Conservation (phyloP, 2,113 vertebrate genomes). For the Sylvietta virens region DNA sequence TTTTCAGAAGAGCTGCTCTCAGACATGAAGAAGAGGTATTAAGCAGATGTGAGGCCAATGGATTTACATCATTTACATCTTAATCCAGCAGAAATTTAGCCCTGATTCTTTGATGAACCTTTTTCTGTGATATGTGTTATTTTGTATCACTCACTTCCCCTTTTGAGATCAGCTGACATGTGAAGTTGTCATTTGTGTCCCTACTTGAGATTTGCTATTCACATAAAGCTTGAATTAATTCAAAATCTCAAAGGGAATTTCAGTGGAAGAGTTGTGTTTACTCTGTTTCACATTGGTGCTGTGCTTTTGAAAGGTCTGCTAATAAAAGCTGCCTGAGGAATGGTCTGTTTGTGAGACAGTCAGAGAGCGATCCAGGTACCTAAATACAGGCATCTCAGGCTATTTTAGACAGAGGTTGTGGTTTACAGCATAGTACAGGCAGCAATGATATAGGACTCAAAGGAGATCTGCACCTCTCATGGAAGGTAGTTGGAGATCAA, state of each 20-base stretch:
- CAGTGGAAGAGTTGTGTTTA: not conserved
- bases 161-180: not conserved
- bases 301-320: slow-evolving; percentile 6
- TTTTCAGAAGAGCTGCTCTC: slow-evolving; percentile 48
- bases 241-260: slow-evolving; percentile 37
- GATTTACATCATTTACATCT: slow-evolving; percentile 15
- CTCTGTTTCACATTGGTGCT: not conserved
- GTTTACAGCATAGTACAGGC: not conserved
- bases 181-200: not conserved
- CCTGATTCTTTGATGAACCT: slow-evolving; percentile 22
- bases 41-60: slow-evolving; percentile 42
- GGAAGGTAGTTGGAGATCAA: not conserved
- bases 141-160: not conserved
- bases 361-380: slow-evolving; percentile 13
- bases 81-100: slow-evolving; percentile 4
- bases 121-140: slow-evolving; percentile 1
- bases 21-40: slow-evolving; percentile 41
- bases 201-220: slow-evolving; percentile 20
- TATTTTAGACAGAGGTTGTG: not conserved
- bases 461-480: not conserved
- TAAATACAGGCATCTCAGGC: slow-evolving; percentile 14
- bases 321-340: slow-evolving; percentile 1
- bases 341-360: not conserved
- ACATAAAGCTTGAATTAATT: not conserved
- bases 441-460: not conserved